Evolutionary conservation across 2,113 vertebrate species (phyloP), one percentile per base, ranked within the genome.

Genomic region (Glaucidium brasilianum): DNA sequence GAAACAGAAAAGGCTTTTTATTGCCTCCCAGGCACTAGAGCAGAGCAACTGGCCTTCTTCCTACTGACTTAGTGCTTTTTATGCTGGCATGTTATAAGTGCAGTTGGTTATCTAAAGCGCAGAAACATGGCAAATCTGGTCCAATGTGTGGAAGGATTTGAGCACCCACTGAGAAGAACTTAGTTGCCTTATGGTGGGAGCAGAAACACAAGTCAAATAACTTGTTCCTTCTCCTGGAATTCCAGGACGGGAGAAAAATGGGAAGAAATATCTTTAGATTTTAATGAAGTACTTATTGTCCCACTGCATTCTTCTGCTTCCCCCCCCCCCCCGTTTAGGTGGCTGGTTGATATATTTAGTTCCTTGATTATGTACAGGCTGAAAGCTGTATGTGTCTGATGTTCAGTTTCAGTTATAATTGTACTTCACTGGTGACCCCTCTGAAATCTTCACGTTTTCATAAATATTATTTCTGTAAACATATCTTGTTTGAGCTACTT

Each of bases 321-420:
- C 60, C 3, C 45, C 2, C 77, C 9, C 17, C 4, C 11, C 1
- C n/a, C n/a, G n/a, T n/a, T n/a, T n/a, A 17, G 12, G 7, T 79
- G 30, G 12, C 72, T 90, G 37, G 6, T 27, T 35, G 56, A 25
- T 78, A 27, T 49, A 39, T 79, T 49, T 63, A 7, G 2, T 67
- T 71, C 25, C 25, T 71, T 82, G 18, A 5, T 58, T 47, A 63
- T 11, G 23, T 37, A 53, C 18, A 77, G 50, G 22, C 45, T 92
- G 60, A 66, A 88, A 85, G 39, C 12, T 37, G 7, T 53, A 41
- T 26, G 49, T 23, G 26, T 84, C 41, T 43, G 7, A 30, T 86
- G 37, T 34, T 84, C 35, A 43, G 4, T 69, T 93, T 88, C 55
- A 58, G 12, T n/a, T 68, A 34, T 50, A 41, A 68, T 12, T 12